Conservation (phyloP, 2,797 vertebrate genomes). For the Melanotaenia boesemani region DNA sequence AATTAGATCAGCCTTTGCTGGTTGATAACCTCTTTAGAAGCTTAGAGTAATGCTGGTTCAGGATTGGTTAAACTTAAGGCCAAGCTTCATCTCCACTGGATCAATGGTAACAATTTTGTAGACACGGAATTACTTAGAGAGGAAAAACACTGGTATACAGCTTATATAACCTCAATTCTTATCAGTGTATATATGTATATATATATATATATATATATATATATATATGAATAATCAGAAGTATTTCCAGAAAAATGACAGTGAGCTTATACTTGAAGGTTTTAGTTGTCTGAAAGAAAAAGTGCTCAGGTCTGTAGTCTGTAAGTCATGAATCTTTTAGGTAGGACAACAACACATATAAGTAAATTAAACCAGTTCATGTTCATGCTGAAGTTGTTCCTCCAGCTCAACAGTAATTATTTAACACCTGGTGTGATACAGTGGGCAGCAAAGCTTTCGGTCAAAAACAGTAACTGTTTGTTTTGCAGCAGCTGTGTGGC, state of each 20-base stretch:
- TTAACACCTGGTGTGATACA: background rate
- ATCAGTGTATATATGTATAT: background rate
- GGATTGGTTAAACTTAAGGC: constrained; percentile 1
- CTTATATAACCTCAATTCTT: background rate
- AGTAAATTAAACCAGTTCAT: background rate
- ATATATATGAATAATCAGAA: background rate
- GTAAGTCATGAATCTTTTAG: background rate
- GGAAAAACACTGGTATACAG: background rate
- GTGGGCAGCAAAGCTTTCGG: constrained; percentile 40
- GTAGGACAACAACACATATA: background rate
- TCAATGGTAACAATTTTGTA: background rate
- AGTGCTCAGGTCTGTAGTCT: background rate
- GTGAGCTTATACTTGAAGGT: background rate
- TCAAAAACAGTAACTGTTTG: constrained; percentile 56
- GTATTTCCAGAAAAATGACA: background rate
- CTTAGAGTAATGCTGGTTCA: background rate
- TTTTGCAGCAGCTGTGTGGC: constrained; percentile 55
- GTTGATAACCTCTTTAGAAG: constrained; percentile 32
- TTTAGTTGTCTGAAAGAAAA: too few relatives aligned
- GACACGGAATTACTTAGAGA: background rate
- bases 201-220: background rate
- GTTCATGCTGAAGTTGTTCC: background rate
- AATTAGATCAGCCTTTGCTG: constrained; percentile 17
- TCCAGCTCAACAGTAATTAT: background rate
- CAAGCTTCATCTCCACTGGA: background rate